Evolutionary conservation across 2,888 invertebrate species (phyloP).

Genomic region (Strigamia transsilvanica): DNA sequence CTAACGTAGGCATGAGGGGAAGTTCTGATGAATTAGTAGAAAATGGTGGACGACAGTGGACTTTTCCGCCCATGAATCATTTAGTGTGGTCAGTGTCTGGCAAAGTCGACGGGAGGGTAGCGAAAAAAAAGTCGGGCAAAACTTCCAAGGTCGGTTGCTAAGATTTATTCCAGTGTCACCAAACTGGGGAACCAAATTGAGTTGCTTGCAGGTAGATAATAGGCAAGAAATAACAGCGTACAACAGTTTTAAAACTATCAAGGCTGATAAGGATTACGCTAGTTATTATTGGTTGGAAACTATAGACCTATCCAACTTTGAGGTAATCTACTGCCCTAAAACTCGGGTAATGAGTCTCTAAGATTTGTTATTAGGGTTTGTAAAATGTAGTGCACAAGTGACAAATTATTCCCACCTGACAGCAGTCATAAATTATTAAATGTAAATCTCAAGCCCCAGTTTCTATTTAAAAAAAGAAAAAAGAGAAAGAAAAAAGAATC

Average conservation of each 20-base stretch:
- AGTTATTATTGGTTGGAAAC: conserved; percentile 22
- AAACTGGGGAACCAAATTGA: conserved; percentile 37
- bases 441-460: conserved; percentile 17
- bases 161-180: conserved; percentile 43
- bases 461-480: neutral
- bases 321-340: conserved; percentile 30
- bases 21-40: conserved; percentile 43
- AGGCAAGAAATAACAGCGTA: conserved; percentile 46
- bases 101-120: conserved; percentile 22
- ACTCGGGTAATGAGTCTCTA: conserved; percentile 2
- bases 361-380: conserved; percentile 45
- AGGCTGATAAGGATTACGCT: conserved; percentile 24
- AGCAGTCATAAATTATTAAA: conserved; percentile 15
- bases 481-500: too few species aligned
- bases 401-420: conserved; percentile 24
- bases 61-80: conserved; percentile 42
- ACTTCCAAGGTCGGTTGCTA: neutral
- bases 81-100: conserved; percentile 44
- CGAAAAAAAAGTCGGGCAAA: conserved; percentile 15
- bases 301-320: conserved; percentile 28
- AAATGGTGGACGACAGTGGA: conserved; percentile 37
- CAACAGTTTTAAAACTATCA: conserved; percentile 20
- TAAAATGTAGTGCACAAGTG: conserved; percentile 45
- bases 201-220: conserved; percentile 40
- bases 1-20: neutral